Base-by-base conservation (phyloP, 2,888 invertebrate genomes). In the Leucophenga montana region DNA sequence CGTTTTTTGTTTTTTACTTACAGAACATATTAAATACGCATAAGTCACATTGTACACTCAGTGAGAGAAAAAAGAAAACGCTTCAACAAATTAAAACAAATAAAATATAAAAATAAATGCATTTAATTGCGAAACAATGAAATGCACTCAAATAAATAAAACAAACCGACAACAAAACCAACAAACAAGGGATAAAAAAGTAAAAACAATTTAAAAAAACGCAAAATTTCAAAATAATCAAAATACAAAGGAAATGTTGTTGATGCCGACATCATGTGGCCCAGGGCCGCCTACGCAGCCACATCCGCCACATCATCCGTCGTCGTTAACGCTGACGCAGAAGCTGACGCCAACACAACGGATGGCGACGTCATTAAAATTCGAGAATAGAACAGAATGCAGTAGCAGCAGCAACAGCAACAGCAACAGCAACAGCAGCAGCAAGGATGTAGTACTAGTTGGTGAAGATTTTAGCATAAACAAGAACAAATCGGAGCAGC, bases 211-310 rank as follows among this genome's bases (percentile, higher is more conserved):
- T n/a, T n/a, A 50, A 50, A 13, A 48, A 18, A 14, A 16, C 62
- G 27, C 44, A 64, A 64, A 64, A 46, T 64, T 64, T 64, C 13
- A 64, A 64, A 64, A 64, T 64, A 46, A 64, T 46, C 62, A 48
- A 20, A 48, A 64, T 46, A 48, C 65, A 71, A 66, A 61, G 70
- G 73, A 77, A 80, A 84, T 84, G 81, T 85, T 88, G 87, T 80
- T 87, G 78, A 83, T 86, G 80, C 88, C 88, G 76, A 88, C 88
- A 77, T 88, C 88, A 73, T 88, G 88, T 85, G 88, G 88, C 78
- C 88, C 88, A 65, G 88, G 88, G 75, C 87, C 87, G 78, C 86
- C 84, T 77, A 65, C 71, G 66, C 67, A 27, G 31, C 54, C 50
- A 3, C 22, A 20, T 27, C 27, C 27, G 27, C 27, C 27, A 62